phyloP scores from a whole-genome alignment of 2,113 vertebrate species.

The Hucho hucho region DNA sequence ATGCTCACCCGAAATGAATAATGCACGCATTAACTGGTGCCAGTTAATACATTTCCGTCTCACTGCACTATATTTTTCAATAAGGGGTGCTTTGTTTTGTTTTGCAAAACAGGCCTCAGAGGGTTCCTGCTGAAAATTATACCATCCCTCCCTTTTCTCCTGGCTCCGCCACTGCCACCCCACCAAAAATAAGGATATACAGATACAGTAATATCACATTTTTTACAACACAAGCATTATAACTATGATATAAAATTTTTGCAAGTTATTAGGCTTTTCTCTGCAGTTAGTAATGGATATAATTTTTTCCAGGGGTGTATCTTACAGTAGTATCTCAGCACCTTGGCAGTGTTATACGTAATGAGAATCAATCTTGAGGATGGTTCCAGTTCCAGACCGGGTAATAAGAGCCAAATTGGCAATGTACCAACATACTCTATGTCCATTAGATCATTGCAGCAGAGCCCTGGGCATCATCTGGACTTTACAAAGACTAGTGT shows the following conservation, averaged over 20 bases:
- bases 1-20: slow-evolving; percentile 89
- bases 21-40: slow-evolving; percentile 80
- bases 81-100: slow-evolving; percentile 70
- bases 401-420: slow-evolving; percentile 93
- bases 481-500: background rate
- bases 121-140: slow-evolving; percentile 62
- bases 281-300: no score
- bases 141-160: slow-evolving; percentile 18
- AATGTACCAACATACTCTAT: slow-evolving; percentile 64
- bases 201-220: no score
- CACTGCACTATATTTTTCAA: slow-evolving; percentile 76
- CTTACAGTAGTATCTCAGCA: background rate
- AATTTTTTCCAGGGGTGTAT: background rate
- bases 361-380: slow-evolving; percentile 69
- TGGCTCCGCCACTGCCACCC: no score
- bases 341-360: background rate
- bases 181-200: no score
- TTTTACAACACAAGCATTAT: no score
- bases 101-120: slow-evolving; percentile 69
- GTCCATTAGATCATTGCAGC: slow-evolving; percentile 93
- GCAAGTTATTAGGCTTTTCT: background rate
- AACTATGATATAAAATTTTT: background rate
- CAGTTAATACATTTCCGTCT: slow-evolving; percentile 80
- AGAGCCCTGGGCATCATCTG: slow-evolving; percentile 75
- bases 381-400: slow-evolving; percentile 65